phyloP scores from a whole-genome alignment of 2,888 invertebrate species.

The Megamerina dolium region DNA sequence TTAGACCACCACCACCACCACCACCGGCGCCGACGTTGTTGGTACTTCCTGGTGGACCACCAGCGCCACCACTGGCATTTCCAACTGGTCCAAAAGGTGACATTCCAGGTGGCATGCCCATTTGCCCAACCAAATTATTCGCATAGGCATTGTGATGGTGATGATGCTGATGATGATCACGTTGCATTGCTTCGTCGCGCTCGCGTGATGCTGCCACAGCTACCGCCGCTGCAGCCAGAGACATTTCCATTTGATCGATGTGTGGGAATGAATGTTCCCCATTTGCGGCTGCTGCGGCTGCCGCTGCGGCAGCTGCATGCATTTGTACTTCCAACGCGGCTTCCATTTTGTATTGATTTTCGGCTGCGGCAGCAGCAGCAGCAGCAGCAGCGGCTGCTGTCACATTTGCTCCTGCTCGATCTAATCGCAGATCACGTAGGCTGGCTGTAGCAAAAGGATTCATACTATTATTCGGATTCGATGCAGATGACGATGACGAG shows the following conservation, averaged over 20 bases:
- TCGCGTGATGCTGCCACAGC: slow-evolving; percentile 39
- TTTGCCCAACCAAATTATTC: slow-evolving; percentile 42
- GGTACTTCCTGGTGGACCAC: slow-evolving; percentile 35
- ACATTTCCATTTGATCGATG: slow-evolving; percentile 50
- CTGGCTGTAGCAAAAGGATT: slow-evolving; percentile 37
- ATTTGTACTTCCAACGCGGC: slow-evolving; percentile 44
- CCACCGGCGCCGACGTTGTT: slow-evolving; percentile 17
- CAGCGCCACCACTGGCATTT: slow-evolving; percentile 17
- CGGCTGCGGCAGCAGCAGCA: slow-evolving; percentile 19
- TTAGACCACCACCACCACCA: slow-evolving; percentile 32
- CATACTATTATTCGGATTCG: slow-evolving; percentile 9
- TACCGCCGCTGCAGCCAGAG: slow-evolving; percentile 46
- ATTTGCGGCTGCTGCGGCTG: slow-evolving; percentile 34
- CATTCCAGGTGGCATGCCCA: slow-evolving; percentile 37
- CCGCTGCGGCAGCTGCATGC: slow-evolving; percentile 43
- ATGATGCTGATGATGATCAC: slow-evolving; percentile 36
- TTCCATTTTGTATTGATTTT: slow-evolving; percentile 44
- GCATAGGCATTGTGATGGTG: slow-evolving; percentile 44
- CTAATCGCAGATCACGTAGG: slow-evolving; percentile 31
- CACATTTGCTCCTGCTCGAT: slow-evolving; percentile 22
- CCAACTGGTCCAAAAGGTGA: slow-evolving; percentile 20
- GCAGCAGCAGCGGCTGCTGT: slow-evolving; percentile 8
- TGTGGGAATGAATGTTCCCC: slow-evolving; percentile 44
- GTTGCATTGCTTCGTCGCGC: slow-evolving; percentile 26
- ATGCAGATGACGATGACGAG: slow-evolving; percentile 6